Conservation (phyloP, 2,113 vertebrate species). For the pig (Sus scrofa) region T2T-Sscrofa CM000814.6:102664501-102665000, state of each 20-base stretch:
- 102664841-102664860: neutral
- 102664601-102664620: neutral
- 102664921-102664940: too few species aligned
- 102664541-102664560: neutral
- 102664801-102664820: conserved; percentile 13
- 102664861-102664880: neutral
- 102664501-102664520: neutral
- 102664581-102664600: neutral
- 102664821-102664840: neutral
- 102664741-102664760: neutral
- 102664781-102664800: neutral
- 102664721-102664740: neutral
- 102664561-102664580: neutral
- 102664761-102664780: neutral
- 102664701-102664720: neutral
- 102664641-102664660: neutral
- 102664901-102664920: too few species aligned
- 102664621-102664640: neutral
- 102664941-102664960: too few species aligned
- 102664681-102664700: neutral
- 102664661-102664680: neutral
- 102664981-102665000: too few species aligned
- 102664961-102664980: too few species aligned
- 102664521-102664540: neutral
- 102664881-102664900: neutral